Evolutionary conservation across 2,797 vertebrate species (phyloP).

Genomic region (Rhinatrema bivittatum): DNA sequence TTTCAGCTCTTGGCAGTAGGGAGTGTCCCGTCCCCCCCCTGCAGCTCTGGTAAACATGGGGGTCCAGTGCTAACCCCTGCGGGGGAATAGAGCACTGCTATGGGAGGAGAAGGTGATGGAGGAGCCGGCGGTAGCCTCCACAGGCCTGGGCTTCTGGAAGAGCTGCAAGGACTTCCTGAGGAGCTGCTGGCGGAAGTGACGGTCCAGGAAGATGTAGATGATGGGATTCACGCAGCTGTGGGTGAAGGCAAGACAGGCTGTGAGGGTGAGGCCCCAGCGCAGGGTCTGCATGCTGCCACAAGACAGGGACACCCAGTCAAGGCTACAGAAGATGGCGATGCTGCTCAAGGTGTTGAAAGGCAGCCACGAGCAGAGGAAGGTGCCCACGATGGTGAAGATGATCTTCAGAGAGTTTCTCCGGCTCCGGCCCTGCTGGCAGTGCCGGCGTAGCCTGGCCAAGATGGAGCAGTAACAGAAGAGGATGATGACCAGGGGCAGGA

Average conservation of each 20-base stretch:
- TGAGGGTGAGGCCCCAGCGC: conserved; percentile 43
- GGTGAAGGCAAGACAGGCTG: conserved; percentile 74
- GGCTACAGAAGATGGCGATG: conserved; percentile 31
- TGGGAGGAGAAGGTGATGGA: conserved; percentile 11
- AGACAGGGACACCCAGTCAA: conserved; percentile 14
- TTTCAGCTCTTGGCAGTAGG: too few relatives aligned
- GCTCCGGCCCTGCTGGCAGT: conserved; percentile 38
- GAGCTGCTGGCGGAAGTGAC: conserved; percentile 56
- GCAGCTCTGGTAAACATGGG: not conserved
- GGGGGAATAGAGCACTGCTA: conserved; percentile 4
- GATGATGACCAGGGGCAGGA: conserved; percentile 64
- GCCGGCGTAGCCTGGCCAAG: conserved; percentile 51
- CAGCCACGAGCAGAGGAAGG: conserved; percentile 77
- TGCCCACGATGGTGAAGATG: conserved; percentile 64
- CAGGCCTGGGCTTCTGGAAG: not conserved
- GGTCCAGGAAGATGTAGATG: conserved; percentile 74
- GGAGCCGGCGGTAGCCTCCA: not conserved
- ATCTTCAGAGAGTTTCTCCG: conserved; percentile 68
- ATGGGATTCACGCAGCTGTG: conserved; percentile 78
- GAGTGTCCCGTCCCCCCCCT: too few relatives aligned
- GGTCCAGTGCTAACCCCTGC: not conserved
- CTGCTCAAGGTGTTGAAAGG: conserved; percentile 69
- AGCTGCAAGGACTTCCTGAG: not conserved
- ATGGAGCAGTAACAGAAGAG: conserved; percentile 71
- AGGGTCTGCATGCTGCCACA: conserved; percentile 20